Evolutionary conservation across 2,113 vertebrate genomes (phyloP), one percentile per base, ranked within the genome.

Genomic region (Erinaceus europaeus): DNA sequence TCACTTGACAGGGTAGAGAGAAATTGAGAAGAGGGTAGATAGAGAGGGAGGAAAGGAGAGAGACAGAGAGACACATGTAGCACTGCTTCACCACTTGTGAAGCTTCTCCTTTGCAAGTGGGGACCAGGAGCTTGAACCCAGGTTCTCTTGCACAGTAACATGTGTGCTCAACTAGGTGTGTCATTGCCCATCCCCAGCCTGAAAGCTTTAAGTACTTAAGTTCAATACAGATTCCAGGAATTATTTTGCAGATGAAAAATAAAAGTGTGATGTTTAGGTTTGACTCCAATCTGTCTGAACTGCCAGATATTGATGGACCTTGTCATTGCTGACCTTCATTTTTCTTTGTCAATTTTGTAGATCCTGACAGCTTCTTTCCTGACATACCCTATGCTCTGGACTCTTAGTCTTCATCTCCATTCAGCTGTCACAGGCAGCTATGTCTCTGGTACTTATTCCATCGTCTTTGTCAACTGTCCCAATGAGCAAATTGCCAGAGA

Each of bases 401-500:
- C 95, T 25, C 59, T 98, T 0, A 95, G 95, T 9, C 76, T 97
- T 8, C 97, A 95, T 36, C 91, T 99, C 48, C 96, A 97, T 74
- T 95, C 98, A 0, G 84, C 95, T 1, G 0, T 98, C 71, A 98
- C 97, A 0, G 97, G 98, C 84, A 97, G 93, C 95, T 98, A 97
- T 4, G 1, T 98, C 20, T 94, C 98, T 0, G 97, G 98, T 36
- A 96, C 97, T 2, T 96, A 98, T 67, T 99, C 98, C 15, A 36
- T 99, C 3, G 93, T 98, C 79, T 95, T 99, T 27, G 78, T 99
- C 96, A 98, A 95, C 97, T 98, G 98, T 69, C 98, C 98, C 94
- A 98, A 97, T 1, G 97, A 98, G 88, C 97, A 98, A 82, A 88
- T 96, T 48, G 98, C 98, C 86, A 98, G 91, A 96, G 98, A 98